Base-by-base conservation (phyloP, 2,888 invertebrate genomes). In the Panorpa germanica region DNA sequence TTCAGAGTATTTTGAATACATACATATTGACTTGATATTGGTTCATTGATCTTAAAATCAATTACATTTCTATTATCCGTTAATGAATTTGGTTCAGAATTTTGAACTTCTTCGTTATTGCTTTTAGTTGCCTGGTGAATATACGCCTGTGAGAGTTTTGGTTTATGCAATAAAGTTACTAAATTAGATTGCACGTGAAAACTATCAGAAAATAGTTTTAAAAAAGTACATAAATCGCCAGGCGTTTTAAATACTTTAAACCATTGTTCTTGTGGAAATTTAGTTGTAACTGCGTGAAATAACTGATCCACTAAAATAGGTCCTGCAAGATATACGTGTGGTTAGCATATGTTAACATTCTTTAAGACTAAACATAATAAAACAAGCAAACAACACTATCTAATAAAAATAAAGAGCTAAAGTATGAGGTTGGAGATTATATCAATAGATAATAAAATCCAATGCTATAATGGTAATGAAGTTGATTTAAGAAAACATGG, bases 141-240 rank as follows among this genome's bases (percentile, higher is more conserved):
- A 29, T 54, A 48, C 32, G 52, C 49, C 36, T 63, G 66, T 41
- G 64, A 70, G 43, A 73, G 63, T 61, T 75, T 76, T 47, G 76
- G 74, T 48, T 72, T 68, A 48, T 72, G 74, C 43, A 83, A 65
- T 40, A 86, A 56, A 33, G 82, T 82, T 43, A 88, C 85, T 53
- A 88, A 67, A 60, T 91, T 90, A 31, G 85, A 71, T 50, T 91
- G 88, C 37, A 93, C 85, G 50, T 85, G 82, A 56, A 91, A 91
- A 44, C 83, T 74, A 51, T 90, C 83, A n/a, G 88, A 80, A 50
- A 91, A 88, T 57, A 93, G 70, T 52, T 85, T 78, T 31, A 93
- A 59, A 50, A 93, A 91, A 27, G 88, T 86, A 28, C 76, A 73
- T 40, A 93, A 60, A 55, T 93, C 91, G 33, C 77, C 76, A 1